Conservation (phyloP, 2,888 invertebrate genomes). For the Nudaria mundana region DNA sequence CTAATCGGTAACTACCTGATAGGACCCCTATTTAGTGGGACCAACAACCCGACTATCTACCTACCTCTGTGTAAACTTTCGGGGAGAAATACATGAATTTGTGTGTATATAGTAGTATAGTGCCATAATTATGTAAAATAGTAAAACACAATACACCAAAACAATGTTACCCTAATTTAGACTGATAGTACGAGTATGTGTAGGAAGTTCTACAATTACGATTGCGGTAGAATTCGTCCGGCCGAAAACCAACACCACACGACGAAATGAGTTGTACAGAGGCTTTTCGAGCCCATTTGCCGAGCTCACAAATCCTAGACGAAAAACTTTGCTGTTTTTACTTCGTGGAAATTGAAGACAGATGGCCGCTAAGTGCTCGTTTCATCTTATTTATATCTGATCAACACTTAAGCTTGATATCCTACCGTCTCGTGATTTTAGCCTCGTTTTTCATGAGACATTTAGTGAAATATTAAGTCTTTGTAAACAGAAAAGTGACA, state of each 20-base stretch:
- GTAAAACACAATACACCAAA: too few relatives aligned
- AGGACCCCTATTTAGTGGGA: too few relatives aligned
- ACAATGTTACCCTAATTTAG: constrained; percentile 23
- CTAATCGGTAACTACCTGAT: too few relatives aligned
- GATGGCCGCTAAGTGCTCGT: constrained; percentile 16
- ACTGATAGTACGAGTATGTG: constrained; percentile 25
- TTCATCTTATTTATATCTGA: constrained; percentile 22
- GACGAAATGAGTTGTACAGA: constrained; percentile 45
- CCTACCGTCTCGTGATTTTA: not conserved
- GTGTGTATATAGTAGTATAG: too few relatives aligned
- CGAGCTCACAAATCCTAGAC: constrained; percentile 46
- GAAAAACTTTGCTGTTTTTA: constrained; percentile 31
- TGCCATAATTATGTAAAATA: too few relatives aligned
- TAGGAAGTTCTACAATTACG: constrained; percentile 27
- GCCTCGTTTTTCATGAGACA: not conserved
- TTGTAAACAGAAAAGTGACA: too few relatives aligned
- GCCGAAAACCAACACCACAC: constrained; percentile 28
- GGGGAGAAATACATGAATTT: too few relatives aligned
- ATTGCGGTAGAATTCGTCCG: constrained; percentile 14
- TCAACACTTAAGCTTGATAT: constrained; percentile 3
- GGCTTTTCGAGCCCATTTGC: constrained; percentile 53
- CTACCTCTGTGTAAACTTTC: too few relatives aligned
- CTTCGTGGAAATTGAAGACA: constrained; percentile 12
- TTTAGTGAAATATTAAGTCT: too few relatives aligned
- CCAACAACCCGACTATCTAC: too few relatives aligned